These are phyloP conservation scores for Poeciliopsis turrubarensis DNA, from an alignment of 2,113 vertebrate species.

Conservation along the genomic window DNA sequence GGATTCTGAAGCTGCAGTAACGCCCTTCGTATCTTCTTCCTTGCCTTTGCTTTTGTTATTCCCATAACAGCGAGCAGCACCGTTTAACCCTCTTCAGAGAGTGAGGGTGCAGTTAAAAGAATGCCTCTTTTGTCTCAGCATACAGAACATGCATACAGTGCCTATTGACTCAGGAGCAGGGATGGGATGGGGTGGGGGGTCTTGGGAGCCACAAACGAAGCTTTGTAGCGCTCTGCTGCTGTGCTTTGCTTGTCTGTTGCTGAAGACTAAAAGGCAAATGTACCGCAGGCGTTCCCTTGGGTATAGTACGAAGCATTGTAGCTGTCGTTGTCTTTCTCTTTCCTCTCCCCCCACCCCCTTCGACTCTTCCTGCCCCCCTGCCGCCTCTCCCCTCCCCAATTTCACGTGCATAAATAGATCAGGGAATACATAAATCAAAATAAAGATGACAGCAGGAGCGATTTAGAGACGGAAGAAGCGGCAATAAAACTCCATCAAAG, in stretches of 20 bases:
- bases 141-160: conserved; percentile 72
- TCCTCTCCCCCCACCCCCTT: conserved; percentile 22
- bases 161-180: conserved; percentile 66
- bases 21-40: conserved; percentile 40
- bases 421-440: conserved; percentile 84
- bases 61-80: conserved; percentile 60
- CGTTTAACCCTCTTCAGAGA: conserved; percentile 77
- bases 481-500: conserved; percentile 83
- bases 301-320: conserved; percentile 70
- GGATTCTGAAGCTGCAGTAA: conserved; percentile 57
- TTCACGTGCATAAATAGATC: conserved; percentile 83
- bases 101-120: conserved; percentile 68
- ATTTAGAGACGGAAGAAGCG: conserved; percentile 78
- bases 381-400: conserved; percentile 50
- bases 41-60: conserved; percentile 67
- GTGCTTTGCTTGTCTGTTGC: conserved; percentile 67
- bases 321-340: conserved; percentile 70
- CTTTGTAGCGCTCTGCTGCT: conserved; percentile 72
- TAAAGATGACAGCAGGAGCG: conserved; percentile 82
- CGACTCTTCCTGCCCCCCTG: conserved; percentile 6
- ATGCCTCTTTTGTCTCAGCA: conserved; percentile 67
- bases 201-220: conserved; percentile 60
- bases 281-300: conserved; percentile 77
- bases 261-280: conserved; percentile 79
- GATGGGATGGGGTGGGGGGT: conserved; percentile 22